Base-by-base conservation (phyloP, 1,140 invertebrate genomes). In the Panulirus ornatus region DNA sequence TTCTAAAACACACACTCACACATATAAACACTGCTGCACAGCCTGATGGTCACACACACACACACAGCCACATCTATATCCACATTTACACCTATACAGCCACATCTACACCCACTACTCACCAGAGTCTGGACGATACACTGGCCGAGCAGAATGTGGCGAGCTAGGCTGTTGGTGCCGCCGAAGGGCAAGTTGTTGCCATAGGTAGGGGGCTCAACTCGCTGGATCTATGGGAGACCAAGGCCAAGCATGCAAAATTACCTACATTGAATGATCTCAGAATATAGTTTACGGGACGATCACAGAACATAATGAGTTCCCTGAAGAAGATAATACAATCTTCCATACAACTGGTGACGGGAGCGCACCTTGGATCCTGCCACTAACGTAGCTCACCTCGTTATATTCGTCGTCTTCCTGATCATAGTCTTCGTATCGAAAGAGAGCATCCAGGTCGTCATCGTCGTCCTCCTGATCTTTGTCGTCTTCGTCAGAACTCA, bases 181-280 rank as follows among this genome's bases (percentile, higher is more conserved):
- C 58, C 81, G 40, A 66, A 83, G 2, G 81, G 81, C 14, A 83
- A 54, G 51, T 83, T 22, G 22, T 83, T 83, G 22, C 81, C 54
- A 34, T n/a, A 66, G n/a, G n/a, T n/a, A n/a, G n/a, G n/a, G n/a
- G n/a, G n/a, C n/a, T n/a, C n/a, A n/a, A n/a, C n/a, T n/a, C n/a
- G n/a, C n/a, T n/a, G n/a, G 44, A 58, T 36, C 70, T 36, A 6
- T 36, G 51, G 22, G 51, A 58, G 51, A n/a, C n/a, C n/a, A n/a
- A n/a, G n/a, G n/a, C n/a, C n/a, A n/a, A n/a, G n/a, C n/a, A n/a
- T n/a, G n/a, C n/a, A n/a, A n/a, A n/a, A n/a, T n/a, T n/a, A n/a
- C n/a, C n/a, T n/a, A n/a, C n/a, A n/a, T n/a, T n/a, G n/a, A n/a
- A n/a, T n/a, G n/a, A n/a, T n/a, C n/a, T n/a, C n/a, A n/a, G n/a